Base-by-base conservation (phyloP, 1,140 invertebrate species). In the Trichomalopsis sarcophagae region DNA sequence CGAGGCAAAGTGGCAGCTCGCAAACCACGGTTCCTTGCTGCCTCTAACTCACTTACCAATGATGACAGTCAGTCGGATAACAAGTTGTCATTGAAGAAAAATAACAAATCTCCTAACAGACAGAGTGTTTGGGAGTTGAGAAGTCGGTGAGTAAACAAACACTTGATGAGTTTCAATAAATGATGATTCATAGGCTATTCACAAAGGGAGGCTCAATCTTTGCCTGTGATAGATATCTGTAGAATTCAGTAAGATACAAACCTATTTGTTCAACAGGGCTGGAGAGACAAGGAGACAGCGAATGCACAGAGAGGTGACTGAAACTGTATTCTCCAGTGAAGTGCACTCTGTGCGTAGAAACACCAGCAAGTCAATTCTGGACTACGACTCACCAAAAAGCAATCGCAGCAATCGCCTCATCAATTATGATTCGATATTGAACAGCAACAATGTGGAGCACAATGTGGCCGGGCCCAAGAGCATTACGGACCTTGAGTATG, bases 1-100 rank as follows among this genome's bases (percentile, higher is more conserved):
- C 93, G 97, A 89, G 96, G 95, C 89, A 96, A 97, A 94, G 92
- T 93, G 73, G 96, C 96, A 75, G 94, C 95, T 79, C 94, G 96
- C 87, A 97, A 96, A 91, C 94, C 95, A 87, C 94, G 95, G 71
- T 95, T 95, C 89, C 94, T 94, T 86, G 94, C 94, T 17, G 93
- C 94, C 23, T 94, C 94, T 84, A 94, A 94, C 87, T 94, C 94
- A 5, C 91, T 94, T 79, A 91, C 93, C 86, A 92, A 91, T 84
- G 91, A 92, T 84, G 91, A 91, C 77, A 91, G 91, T 87, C 92
- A 93, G 87, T 90, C 91, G 73, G 94, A 95, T 85, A 94, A 94
- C 87, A 93, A 93, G 87, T 87, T 93, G 87, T 92, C 91, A 10
- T 87, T 91, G 84, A 94, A 94, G 89, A 94, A 94, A 87, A 92